Percentiles rank a stretch among this genome's conserved stretches.
These are phyloP conservation scores for Xestia c-nigrum DNA, from an alignment of 2,888 invertebrate species.

Conservation along the genomic window DNA sequence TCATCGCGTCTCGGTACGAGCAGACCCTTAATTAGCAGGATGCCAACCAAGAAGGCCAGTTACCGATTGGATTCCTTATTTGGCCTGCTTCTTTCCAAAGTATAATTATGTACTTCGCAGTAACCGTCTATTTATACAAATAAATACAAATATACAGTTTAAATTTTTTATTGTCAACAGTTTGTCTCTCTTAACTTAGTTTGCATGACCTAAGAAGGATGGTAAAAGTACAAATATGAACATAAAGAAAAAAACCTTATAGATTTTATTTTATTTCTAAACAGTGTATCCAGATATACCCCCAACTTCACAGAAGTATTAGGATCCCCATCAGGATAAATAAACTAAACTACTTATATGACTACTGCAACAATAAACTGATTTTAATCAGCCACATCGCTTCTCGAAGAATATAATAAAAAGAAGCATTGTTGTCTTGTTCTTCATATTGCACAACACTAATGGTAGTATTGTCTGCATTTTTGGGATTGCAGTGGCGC, in stretches of 20 bases:
- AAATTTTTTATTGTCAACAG: conserved; percentile 15
- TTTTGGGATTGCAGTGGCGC: conserved; percentile 18
- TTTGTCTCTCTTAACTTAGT: conserved; percentile 1
- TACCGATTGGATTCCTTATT: neutral
- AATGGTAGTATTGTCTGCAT: conserved; percentile 19
- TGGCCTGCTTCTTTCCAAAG: no score
- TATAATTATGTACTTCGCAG: neutral
- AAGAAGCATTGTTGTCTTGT: conserved; percentile 26
- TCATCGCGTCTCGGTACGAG: neutral
- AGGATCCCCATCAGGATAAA: conserved; percentile 7
- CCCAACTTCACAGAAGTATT: conserved; percentile 49
- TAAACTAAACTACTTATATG: neutral
- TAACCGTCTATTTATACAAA: neutral
- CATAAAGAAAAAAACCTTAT: neutral
- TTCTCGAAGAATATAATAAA: neutral
- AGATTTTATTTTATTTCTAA: conserved; percentile 5
- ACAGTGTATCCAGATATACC: conserved; percentile 6
- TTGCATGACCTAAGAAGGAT: neutral
- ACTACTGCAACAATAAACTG: conserved; percentile 28
- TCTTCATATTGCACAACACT: conserved; percentile 20
- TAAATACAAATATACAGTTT: conserved; percentile 5
- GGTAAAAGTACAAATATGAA: neutral
- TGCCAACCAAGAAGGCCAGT: neutral
- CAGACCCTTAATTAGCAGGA: neutral
- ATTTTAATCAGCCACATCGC: conserved; percentile 13